Evolutionary conservation across 2,797 vertebrate species (phyloP), one percentile per base, ranked within the genome.

Genomic region (Periophthalmus magnuspinnatus): DNA sequence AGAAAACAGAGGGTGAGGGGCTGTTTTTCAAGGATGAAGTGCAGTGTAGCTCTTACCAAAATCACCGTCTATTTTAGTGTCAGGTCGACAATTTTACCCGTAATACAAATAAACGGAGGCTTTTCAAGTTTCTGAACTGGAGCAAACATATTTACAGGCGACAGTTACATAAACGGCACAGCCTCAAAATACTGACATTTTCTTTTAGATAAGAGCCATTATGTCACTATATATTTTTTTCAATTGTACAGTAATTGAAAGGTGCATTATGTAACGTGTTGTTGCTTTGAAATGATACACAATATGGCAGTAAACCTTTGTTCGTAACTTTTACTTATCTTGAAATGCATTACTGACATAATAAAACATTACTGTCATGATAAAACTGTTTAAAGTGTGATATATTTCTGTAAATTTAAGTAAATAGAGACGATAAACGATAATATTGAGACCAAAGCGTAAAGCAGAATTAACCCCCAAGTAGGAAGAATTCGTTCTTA

Each of bases 61-160:
- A 75, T 55, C 58, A 36, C n/a, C 5, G 54, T 17, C 65, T 33
- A 65, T 50, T 65, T 50, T 52, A n/a, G 47, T 32, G 13, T 19
- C 63, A 65, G 28, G 33, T 32, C 33, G 17, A 65, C 63, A 65
- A 7, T 47, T 67, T 70, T 21, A 65, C 5, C 41, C 2, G 1
- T 24, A 16, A 61, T 56, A 57, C 7, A 67, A 38, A 55, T 67
- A 56, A 66, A 54, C 1, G 5, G 19, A 54, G 11, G 16, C 11
- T 32, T 54, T 55, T 67, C 6, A 6, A 38, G 19, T 16, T 36
- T 38, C 34, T n/a, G 17, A 47, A 63, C 17, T 17, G 24, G 7
- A 28, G 45, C 47, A 65, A n/a, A 65, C 22, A 50, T 17, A 41
- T 48, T 64, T 47, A 50, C 41, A 47, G 41, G 21, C 11, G 14